Evolutionary conservation across 1,140 invertebrate genomes (phyloP), one percentile per base, ranked within the genome.

Genomic region (Aleiodes sp.): DNA sequence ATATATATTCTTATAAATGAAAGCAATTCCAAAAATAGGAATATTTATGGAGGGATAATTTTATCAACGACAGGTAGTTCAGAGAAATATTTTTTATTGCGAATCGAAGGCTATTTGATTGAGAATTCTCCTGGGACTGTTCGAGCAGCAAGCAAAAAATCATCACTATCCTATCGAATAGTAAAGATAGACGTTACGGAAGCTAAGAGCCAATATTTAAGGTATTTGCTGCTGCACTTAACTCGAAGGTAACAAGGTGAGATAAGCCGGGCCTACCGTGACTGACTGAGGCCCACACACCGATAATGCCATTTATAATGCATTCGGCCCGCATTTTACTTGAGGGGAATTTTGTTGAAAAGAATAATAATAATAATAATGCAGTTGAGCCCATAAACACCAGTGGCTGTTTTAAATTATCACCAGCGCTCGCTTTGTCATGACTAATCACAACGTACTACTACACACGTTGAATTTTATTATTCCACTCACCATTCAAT

Each of bases 171-270:
- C 43, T 60, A 41, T 19, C 78, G 77, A 76, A 78, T 73, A 70
- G 73, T 76, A 78, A 77, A 74, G 72, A 76, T 76, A 72, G 72
- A 73, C 78, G 81, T 79, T 81, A 78, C 81, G 81, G 79, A 82
- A 83, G 79, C 79, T 76, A 68, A 4, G 74, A 71, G 74, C 76
- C 74, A 78, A 82, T 82, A 81, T 82, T 81, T 82, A 78, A 82
- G 80, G 80, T 76, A 80, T 81, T 82, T 75, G 72, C 77, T 75
- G 72, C 77, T 69, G 80, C 78, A 79, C 77, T 82, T 82, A 82
- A 82, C 75, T 67, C 74, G 28, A 64, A 26, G 28, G 39, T 66
- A 82, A 82, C 78, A 78, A 82, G 76, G 75, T 76, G 78, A 82
- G 80, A 81, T 82, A 82, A 82, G 80, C 73, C 70, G 41, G 62